A percentile compares a stretch with the other conserved stretches of the same genome.
These are phyloP conservation scores for Galerucella nymphaeae DNA, from an alignment of 2,888 invertebrate species.

Conservation along the genomic window DNA sequence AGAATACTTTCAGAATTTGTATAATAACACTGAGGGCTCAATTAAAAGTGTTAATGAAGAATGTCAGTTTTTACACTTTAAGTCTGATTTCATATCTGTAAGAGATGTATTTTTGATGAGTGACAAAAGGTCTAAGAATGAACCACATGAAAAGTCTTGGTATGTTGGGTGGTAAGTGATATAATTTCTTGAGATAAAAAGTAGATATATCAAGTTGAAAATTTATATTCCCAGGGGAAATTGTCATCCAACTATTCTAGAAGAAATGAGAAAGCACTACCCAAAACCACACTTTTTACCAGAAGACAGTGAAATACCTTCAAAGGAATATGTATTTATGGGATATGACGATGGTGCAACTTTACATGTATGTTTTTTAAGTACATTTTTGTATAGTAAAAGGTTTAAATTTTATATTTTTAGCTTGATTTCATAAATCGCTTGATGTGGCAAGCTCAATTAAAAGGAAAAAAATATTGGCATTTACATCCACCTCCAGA, in stretches of 20 bases:
- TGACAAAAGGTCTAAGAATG: conserved; percentile 71
- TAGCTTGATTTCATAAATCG: conserved; percentile 92
- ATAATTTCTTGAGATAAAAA: neutral
- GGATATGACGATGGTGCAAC: conserved; percentile 91
- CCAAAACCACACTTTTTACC: conserved; percentile 87
- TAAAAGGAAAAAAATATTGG: conserved; percentile 89
- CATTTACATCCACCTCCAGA: conserved; percentile 85
- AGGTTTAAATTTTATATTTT: conserved; percentile 46
- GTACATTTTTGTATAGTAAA: neutral
- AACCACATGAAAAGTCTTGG: conserved; percentile 78
- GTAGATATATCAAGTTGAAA: neutral
- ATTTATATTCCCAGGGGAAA: conserved; percentile 73
- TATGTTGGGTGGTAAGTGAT: conserved; percentile 87
- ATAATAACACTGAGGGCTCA: conserved; percentile 75
- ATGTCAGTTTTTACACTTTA: conserved; percentile 89
- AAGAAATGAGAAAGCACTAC: conserved; percentile 80
- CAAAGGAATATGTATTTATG: conserved; percentile 91
- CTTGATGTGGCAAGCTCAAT: conserved; percentile 94
- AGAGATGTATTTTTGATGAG: conserved; percentile 84
- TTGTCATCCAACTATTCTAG: conserved; percentile 84
- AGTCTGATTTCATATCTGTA: conserved; percentile 81
- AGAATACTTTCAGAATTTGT: conserved; percentile 76
- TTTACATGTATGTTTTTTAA: conserved; percentile 79
- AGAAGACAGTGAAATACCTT: conserved; percentile 87
- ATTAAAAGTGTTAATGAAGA: conserved; percentile 81